Conservation (phyloP, 2,113 vertebrate species). For the Mesoclemmys tuberculata region DNA sequence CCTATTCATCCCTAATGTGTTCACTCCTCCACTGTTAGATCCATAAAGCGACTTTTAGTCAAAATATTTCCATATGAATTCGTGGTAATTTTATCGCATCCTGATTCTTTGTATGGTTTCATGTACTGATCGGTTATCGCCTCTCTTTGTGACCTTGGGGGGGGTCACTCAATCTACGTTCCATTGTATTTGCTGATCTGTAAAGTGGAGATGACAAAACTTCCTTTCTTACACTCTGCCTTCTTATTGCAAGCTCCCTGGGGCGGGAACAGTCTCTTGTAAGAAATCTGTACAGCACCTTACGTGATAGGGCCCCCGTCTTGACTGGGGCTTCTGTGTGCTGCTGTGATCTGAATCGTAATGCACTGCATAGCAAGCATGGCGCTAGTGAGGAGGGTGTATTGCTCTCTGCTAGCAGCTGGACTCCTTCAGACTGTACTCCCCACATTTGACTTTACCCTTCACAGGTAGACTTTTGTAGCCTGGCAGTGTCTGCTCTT, state of each 20-base stretch:
- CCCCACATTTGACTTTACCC: neutral
- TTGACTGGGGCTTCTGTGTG: neutral
- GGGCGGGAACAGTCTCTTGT: neutral
- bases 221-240: neutral
- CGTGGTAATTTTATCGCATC: neutral
- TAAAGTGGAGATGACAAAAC: neutral
- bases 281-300: neutral
- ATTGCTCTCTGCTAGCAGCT: neutral
- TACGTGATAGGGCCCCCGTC: neutral
- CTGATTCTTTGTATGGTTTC: neutral
- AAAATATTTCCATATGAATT: neutral
- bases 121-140: neutral
- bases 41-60: neutral
- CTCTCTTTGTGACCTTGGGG: accelerated
- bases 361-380: neutral
- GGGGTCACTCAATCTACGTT: neutral
- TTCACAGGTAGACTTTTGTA: neutral
- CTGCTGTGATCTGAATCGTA: accelerated
- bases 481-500: neutral
- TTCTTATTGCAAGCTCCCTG: neutral
- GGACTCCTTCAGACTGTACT: neutral
- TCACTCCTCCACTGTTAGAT: neutral
- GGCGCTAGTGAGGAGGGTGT: neutral
- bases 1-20: neutral
- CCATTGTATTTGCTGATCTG: neutral